Percentiles rank a stretch among this genome's conserved stretches.
These are phyloP conservation scores for Avahi laniger DNA, from an alignment of 2,797 vertebrate species.

Conservation along the genomic window DNA sequence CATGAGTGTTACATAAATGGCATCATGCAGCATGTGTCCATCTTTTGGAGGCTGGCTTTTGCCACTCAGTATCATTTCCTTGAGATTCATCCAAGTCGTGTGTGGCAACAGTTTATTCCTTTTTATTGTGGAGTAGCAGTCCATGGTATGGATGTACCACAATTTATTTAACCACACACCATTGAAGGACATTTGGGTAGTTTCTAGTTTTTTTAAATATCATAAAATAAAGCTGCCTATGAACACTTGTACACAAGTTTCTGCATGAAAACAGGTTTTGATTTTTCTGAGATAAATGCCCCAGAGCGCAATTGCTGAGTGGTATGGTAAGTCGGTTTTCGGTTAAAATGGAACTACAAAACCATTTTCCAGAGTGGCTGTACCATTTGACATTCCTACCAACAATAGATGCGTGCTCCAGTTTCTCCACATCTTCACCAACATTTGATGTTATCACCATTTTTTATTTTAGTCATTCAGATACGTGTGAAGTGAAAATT, in stretches of 20 bases:
- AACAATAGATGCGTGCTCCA: background rate
- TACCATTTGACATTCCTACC: background rate
- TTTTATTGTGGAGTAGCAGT: background rate
- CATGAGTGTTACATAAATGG: background rate
- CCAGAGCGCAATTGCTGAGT: background rate
- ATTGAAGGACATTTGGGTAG: background rate
- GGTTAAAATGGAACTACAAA: background rate
- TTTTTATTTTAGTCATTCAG: background rate
- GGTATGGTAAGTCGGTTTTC: background rate
- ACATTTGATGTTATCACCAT: background rate
- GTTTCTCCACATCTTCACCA: background rate
- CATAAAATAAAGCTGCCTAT: background rate
- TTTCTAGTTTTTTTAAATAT: background rate
- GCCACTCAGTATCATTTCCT: background rate
- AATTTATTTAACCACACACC: background rate
- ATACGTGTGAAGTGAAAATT: background rate
- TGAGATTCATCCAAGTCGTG: background rate
- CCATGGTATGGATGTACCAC: background rate
- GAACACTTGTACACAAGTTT: background rate
- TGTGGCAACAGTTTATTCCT: background rate
- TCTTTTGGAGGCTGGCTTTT: background rate
- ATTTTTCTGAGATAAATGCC: background rate
- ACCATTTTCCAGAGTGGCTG: background rate
- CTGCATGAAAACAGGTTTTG: background rate
- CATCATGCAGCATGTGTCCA: background rate